These are phyloP conservation scores for Leiothrix lutea DNA, from an alignment of 2,113 vertebrate species.

Conservation along the genomic window DNA sequence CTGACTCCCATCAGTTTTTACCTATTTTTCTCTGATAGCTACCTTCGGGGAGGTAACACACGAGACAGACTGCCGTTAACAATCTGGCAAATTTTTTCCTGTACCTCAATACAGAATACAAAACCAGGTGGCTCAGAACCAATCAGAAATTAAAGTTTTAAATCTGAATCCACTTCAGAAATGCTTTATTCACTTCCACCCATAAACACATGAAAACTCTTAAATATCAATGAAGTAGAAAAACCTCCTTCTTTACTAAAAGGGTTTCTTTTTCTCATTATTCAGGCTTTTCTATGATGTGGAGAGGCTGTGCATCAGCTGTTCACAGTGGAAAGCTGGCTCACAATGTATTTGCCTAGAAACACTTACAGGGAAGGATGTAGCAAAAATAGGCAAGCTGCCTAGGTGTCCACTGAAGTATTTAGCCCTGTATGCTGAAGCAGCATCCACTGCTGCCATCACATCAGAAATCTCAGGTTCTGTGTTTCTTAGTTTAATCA, in stretches of 20 bases:
- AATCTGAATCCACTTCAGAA: background rate
- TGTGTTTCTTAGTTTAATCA: background rate
- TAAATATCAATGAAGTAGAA: background rate
- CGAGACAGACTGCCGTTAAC: background rate
- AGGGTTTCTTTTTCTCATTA: background rate
- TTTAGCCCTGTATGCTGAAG: background rate
- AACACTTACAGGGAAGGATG: background rate
- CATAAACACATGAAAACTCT: background rate
- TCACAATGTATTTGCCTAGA: background rate
- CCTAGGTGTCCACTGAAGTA: background rate
- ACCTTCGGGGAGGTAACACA: background rate
- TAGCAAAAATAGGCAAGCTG: background rate
- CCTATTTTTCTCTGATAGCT: background rate
- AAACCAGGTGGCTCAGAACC: background rate
- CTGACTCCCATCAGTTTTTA: background rate
- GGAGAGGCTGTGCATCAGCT: background rate
- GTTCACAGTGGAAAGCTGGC: background rate
- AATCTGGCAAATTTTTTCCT: accelerated
- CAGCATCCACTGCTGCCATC: background rate
- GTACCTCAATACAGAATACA: background rate
- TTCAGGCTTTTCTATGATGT: background rate
- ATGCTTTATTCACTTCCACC: background rate
- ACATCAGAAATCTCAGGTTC: background rate
- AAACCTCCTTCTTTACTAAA: background rate
- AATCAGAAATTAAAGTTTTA: background rate